Base-by-base conservation (phyloP, 2,113 vertebrate genomes). In the Anas platyrhynchos region DNA sequence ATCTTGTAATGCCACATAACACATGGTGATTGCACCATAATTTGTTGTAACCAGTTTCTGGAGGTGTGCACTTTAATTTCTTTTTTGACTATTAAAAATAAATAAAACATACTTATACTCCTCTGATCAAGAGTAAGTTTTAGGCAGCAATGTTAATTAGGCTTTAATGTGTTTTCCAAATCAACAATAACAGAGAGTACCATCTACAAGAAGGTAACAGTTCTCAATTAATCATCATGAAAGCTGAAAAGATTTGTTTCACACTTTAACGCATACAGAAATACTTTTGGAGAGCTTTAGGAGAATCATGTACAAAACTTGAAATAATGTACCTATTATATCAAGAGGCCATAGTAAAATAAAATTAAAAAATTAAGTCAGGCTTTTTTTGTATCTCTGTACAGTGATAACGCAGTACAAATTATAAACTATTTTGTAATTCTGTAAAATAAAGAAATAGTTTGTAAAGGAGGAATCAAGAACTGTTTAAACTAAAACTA, bases 1-100 rank as follows among this genome's bases (percentile, higher is more conserved):
- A 52, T 92, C 50, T 84, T 83, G 36, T 46, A 50, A 61, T 79
- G 62, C 31, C 27, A 18, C 41, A 38, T 81, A 84, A 61, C 65
- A 54, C 34, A 6, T 62, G 54, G 74, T 68, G 86, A 65, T 67
- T 82, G 36, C 27, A 65, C 58, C 86, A 38, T 86, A 36, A 89
- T 56, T 75, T 65, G 72, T 32, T 23, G 18, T 91, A 89, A 67
- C 71, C 61, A 26, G 67, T 92, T 96, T 86, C 91, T 96, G 88
- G 80, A 95, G 59, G 31, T 59, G 62, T 91, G 91, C 88, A 96
- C 88, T 92, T 94, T 93, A 94, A 85, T 93, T 95, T 84, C 74
- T 44, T 83, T 59, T 79, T 65, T 78, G 56, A 69, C 83, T 93
- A 34, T 63, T 72, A 82, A 83, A 44, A 38, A 54, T 72, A 52